Evolutionary conservation across 2,797 vertebrate genomes (phyloP).

Genomic region (Tapirus indicus): DNA sequence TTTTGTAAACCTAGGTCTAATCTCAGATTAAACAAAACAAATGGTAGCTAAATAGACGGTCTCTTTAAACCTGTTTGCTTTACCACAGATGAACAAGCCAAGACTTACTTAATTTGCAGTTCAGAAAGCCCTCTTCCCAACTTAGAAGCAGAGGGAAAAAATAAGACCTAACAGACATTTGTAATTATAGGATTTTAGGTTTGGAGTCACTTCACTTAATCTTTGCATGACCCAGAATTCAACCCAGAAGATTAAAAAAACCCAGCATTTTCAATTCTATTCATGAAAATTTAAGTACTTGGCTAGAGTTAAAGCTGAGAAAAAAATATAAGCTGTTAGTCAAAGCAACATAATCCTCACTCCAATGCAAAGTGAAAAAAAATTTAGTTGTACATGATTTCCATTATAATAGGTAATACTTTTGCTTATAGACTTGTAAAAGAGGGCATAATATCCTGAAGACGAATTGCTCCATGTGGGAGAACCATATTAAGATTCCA

Average conservation of each 20-base stretch:
- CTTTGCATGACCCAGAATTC: constrained; percentile 76
- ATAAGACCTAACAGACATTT: constrained; percentile 34
- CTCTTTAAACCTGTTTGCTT: constrained; percentile 49
- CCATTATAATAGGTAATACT: not conserved
- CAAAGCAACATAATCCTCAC: constrained; percentile 20
- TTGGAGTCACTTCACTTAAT: constrained; percentile 75
- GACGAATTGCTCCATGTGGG: not conserved
- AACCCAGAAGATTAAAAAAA: constrained; percentile 71
- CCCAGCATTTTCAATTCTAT: constrained; percentile 58
- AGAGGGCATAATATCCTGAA: not conserved
- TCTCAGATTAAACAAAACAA: constrained; percentile 67
- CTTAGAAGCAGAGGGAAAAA: not conserved
- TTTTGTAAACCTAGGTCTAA: constrained; percentile 54
- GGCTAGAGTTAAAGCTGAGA: constrained; percentile 5
- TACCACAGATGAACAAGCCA: constrained; percentile 15
- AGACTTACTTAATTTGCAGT: constrained; percentile 48
- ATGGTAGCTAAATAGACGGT: constrained; percentile 32
- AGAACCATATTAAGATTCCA: not conserved
- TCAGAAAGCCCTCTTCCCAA: constrained; percentile 33
- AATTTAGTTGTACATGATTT: not conserved
- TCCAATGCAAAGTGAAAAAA: not conserved
- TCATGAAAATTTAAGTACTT: constrained; percentile 60
- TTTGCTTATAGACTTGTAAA: not conserved
- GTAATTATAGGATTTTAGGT: constrained; percentile 66
- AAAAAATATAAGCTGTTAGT: not conserved